These are phyloP conservation scores for Sarotherodon lohbergeri DNA, from an alignment of 2,113 vertebrate genomes.

Conservation along the genomic window DNA sequence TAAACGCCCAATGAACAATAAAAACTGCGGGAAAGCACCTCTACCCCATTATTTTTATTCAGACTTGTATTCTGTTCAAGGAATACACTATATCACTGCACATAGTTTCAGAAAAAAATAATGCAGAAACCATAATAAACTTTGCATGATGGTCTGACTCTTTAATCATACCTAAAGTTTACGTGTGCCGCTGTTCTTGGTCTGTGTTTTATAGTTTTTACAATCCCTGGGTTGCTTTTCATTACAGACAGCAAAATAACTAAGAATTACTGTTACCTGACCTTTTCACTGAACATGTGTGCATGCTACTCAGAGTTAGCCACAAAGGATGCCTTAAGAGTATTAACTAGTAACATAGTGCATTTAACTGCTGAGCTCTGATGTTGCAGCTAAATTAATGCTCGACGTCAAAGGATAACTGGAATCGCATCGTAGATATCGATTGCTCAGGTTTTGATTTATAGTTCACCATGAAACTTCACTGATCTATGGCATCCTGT, in stretches of 20 bases:
- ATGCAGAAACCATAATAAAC: not conserved
- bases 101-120: not conserved
- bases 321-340: not conserved
- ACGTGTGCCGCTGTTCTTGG: not conserved
- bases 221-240: not conserved
- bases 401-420: not conserved
- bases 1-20: conserved; percentile 45
- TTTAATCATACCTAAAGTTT: not conserved
- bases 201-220: not conserved
- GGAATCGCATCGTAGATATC: not conserved
- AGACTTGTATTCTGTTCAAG: not conserved
- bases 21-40: conserved; percentile 5
- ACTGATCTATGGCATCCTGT: not conserved
- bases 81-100: not conserved
- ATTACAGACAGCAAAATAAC: not conserved
- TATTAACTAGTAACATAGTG: not conserved
- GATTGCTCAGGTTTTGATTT: not conserved
- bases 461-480: not conserved
- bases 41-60: not conserved
- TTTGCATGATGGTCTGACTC: not conserved
- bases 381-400: not conserved
- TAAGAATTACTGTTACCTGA: not conserved
- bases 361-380: not conserved
- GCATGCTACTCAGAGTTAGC: not conserved
- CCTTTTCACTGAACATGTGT: not conserved